Base-by-base conservation (phyloP, 2,888 invertebrate species). In the Arge pagana region DNA sequence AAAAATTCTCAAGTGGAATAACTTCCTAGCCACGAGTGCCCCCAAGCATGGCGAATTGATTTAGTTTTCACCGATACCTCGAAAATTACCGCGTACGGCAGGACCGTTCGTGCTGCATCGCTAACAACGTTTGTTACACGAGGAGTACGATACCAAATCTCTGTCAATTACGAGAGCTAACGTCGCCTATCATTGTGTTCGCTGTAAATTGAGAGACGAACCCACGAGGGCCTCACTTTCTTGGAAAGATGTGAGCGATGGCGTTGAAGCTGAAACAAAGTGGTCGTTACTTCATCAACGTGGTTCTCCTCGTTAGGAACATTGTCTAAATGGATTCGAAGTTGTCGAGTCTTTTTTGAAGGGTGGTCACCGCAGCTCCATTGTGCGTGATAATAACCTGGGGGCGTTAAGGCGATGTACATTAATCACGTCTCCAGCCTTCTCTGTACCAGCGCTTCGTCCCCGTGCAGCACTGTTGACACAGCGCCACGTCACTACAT, bases 301-400 rank as follows among this genome's bases (percentile, higher is more conserved):
- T 33, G 33, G 45, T 45, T 35, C 33, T 45, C 58, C 60, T 60
- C 58, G 58, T 61, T 60, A 61, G 53, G 49, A 51, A 50, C 52
- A 56, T 61, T 61, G 60, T 56, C 50, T 51, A 55, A 56, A 54
- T 50, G 33, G 35, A 48, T 48, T 48, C 37, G 37, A 39, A 36
- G 24, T 19, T 15, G 15, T 4, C 28, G 10, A 24, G 15, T 21
- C 36, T 10, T 35, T 33, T 45, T 15, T 33, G 19, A 45, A 45
- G 35, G 33, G 16, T 16, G 16, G 43, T 45, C 11, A 18, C 35
- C n/a, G n/a, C n/a, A n/a, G n/a, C 45, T 45, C 54, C 55, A 61
- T 61, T 62, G 57, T 58, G 43, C 51, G n/a, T 61, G 55, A 55
- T 59, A 55, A 61, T 59, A 61, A 61, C 55, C 61, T 61, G 57